Conservation (phyloP, 2,888 invertebrate genomes). For the Villa cingulata region DNA sequence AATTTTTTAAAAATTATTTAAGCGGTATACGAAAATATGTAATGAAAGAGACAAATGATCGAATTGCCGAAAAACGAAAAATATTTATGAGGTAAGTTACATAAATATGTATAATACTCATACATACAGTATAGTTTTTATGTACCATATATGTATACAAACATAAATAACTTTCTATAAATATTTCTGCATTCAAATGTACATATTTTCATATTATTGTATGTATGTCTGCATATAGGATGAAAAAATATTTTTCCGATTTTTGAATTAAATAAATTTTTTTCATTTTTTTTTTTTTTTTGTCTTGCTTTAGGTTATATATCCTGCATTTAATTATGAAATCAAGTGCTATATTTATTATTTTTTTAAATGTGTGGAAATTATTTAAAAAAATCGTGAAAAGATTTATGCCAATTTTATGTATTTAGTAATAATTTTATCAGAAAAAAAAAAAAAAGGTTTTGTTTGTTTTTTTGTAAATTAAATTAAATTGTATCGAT, state of each 20-base stretch:
- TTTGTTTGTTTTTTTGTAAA: too few species aligned
- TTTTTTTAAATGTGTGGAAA: conserved; percentile 29
- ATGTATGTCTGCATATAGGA: too few species aligned
- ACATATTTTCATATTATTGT: too few species aligned
- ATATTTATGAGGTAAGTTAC: conserved; percentile 30
- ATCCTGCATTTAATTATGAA: conserved; percentile 30
- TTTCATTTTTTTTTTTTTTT: conserved; percentile 1
- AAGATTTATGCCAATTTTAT: conserved; percentile 18
- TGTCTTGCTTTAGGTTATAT: conserved; percentile 23
- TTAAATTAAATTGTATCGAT: too few species aligned
- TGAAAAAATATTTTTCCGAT: too few species aligned
- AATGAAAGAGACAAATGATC: conserved; percentile 45
- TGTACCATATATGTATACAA: too few species aligned
- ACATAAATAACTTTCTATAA: too few species aligned
- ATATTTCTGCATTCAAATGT: too few species aligned
- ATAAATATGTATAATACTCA: conserved; percentile 17
- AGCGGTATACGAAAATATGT: conserved; percentile 53
- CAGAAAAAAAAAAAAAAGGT: conserved; percentile 1
- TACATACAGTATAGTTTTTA: too few species aligned
- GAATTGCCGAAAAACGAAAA: conserved; percentile 27
- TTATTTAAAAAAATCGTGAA: conserved; percentile 28
- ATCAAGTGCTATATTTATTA: conserved; percentile 28
- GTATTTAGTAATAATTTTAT: conserved; percentile 10
- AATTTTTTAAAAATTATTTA: conserved; percentile 51
- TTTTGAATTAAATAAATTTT: too few species aligned